A percentile compares a stretch with the other conserved stretches of the same genome.
Evolutionary conservation across 2,888 invertebrate species (phyloP).

Genomic region (Lepidonotus clava): DNA sequence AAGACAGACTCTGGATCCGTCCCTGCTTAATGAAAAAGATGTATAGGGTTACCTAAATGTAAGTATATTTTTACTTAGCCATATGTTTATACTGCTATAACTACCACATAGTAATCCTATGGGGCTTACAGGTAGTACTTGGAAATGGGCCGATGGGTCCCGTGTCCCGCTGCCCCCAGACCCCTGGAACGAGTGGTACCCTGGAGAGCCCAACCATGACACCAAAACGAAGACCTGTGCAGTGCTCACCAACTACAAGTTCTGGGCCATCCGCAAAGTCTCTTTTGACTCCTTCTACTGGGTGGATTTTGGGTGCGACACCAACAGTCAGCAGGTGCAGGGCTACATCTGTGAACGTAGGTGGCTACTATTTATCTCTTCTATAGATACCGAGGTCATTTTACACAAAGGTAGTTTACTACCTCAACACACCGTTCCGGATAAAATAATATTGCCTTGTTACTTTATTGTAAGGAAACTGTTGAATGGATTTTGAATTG

Average conservation of each 20-base stretch:
- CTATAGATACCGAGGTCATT: no score
- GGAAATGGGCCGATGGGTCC: conserved; percentile 57
- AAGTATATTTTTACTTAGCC: no score
- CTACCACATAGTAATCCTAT: neutral
- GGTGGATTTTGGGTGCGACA: conserved; percentile 57
- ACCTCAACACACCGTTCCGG: no score
- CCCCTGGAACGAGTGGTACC: conserved; percentile 59
- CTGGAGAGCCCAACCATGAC: conserved; percentile 59
- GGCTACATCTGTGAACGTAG: conserved; percentile 64
- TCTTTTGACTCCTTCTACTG: conserved; percentile 57
- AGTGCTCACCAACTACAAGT: conserved; percentile 62
- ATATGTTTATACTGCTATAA: no score
- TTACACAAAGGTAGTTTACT: no score
- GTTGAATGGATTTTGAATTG: no score
- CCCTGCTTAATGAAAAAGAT: no score
- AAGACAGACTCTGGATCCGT: no score
- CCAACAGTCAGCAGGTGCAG: conserved; percentile 62
- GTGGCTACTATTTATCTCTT: neutral
- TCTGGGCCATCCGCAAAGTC: conserved; percentile 56
- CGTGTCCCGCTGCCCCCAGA: conserved; percentile 54
- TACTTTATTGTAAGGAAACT: no score
- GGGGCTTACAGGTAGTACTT: conserved; percentile 48
- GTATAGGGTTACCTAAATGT: no score
- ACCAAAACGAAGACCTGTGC: conserved; percentile 54
- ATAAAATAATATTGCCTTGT: no score